A percentile compares a stretch with the other conserved stretches of the same genome.
Conservation (phyloP, 2,888 invertebrate genomes). For the Phyto melanocephala region DNA sequence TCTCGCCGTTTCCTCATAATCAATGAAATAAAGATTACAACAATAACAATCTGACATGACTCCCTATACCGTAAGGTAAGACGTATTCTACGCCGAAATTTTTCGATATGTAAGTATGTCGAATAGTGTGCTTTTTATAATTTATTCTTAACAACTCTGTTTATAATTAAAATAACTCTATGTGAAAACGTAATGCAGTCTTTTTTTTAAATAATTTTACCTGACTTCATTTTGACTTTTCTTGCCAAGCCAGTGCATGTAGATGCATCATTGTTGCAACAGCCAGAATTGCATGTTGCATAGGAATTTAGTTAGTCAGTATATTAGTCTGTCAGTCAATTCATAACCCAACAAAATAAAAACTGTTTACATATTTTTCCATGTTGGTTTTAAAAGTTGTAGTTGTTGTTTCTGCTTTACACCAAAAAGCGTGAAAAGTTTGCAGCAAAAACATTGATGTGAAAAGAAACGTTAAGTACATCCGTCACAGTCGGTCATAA, state of each 20-base stretch:
- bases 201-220: neutral
- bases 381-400: conserved; percentile 1
- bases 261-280: neutral
- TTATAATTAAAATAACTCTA: conserved; percentile 2
- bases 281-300: neutral
- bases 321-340: neutral
- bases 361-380: conserved; percentile 26
- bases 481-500: conserved; percentile 46
- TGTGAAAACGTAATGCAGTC: neutral
- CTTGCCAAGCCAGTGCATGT: too few relatives aligned
- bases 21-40: too few relatives aligned
- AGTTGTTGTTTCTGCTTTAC: conserved; percentile 8
- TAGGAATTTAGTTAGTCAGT: neutral
- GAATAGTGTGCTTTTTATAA: too few relatives aligned
- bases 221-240: neutral
- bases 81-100: too few relatives aligned
- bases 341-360: neutral
- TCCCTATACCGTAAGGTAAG: too few relatives aligned
- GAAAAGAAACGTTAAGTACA: conserved; percentile 41
- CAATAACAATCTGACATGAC: too few relatives aligned
- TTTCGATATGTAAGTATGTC: too few relatives aligned
- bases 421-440: conserved; percentile 37
- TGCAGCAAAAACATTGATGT: conserved; percentile 1
- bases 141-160: neutral
- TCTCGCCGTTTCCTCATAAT: too few relatives aligned